A percentile compares a stretch with the other conserved stretches of the same genome.
These are phyloP conservation scores for Thymallus thymallus DNA, from an alignment of 2,113 vertebrate genomes.

Conservation along the genomic window DNA sequence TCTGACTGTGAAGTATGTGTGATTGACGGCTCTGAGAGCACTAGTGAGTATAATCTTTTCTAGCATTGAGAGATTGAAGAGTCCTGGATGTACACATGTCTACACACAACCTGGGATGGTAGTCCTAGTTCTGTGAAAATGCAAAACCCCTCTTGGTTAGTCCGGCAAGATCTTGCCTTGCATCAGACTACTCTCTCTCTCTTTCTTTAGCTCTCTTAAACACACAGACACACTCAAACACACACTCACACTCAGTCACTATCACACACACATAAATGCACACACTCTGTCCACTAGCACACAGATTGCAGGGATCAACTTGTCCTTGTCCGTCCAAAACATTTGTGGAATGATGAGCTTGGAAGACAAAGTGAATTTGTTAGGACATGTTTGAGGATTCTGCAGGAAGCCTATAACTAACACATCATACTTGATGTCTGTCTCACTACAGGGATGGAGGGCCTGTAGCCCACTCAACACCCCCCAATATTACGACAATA, in stretches of 20 bases:
- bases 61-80: constrained; percentile 10
- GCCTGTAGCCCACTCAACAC: constrained; percentile 35
- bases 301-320: constrained; percentile 20
- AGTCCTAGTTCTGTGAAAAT: constrained; percentile 56
- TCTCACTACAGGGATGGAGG: constrained; percentile 49
- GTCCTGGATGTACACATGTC: constrained; percentile 18
- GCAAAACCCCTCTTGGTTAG: constrained; percentile 51
- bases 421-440: constrained; percentile 34
- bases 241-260: constrained; percentile 21
- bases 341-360: constrained; percentile 66
- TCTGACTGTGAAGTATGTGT: no score
- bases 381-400: constrained; percentile 59
- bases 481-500: constrained; percentile 51
- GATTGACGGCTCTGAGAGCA: constrained; percentile 29
- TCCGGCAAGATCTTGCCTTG: constrained; percentile 56
- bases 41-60: background rate
- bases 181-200: constrained; percentile 46
- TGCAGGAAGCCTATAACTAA: constrained; percentile 48
- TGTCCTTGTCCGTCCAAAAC: constrained; percentile 17
- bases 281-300: constrained; percentile 44
- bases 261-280: no score
- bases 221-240: constrained; percentile 28
- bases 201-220: background rate
- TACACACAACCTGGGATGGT: constrained; percentile 49
- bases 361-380: constrained; percentile 78